Conservation (phyloP, 2,113 vertebrate species). For the Zootoca vivipara region DNA sequence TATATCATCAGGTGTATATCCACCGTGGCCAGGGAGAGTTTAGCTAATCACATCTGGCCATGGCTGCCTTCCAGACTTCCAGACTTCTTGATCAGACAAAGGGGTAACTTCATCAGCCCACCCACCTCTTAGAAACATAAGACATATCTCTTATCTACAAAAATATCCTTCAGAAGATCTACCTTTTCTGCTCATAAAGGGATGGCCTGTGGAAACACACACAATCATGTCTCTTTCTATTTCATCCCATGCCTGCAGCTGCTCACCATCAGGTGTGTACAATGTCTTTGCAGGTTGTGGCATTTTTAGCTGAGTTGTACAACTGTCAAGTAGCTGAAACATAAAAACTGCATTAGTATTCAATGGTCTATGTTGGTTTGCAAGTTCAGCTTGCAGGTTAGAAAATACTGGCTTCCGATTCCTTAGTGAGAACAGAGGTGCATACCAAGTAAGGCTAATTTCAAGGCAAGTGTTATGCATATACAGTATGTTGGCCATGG, state of each 20-base stretch:
- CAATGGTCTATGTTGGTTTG: accelerated
- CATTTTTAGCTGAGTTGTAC: slow-evolving; percentile 52
- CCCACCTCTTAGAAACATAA: not conserved
- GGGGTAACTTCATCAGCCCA: not conserved
- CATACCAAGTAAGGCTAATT: not conserved
- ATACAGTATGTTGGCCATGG: not conserved
- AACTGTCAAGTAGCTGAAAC: slow-evolving; percentile 56
- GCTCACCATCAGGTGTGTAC: slow-evolving; percentile 24
- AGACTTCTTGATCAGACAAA: not conserved
- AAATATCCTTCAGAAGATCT: not conserved
- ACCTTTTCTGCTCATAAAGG: slow-evolving; percentile 60
- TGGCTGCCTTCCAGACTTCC: not conserved
- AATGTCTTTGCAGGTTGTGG: slow-evolving; percentile 44
- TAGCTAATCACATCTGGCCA: not conserved
- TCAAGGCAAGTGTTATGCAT: not conserved
- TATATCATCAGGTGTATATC: no score
- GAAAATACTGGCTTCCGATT: not conserved
- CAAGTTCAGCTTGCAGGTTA: not conserved
- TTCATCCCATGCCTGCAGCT: slow-evolving; percentile 44
- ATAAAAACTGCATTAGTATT: not conserved
- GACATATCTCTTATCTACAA: not conserved
- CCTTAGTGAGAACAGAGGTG: not conserved
- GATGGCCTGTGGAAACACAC: slow-evolving; percentile 59
- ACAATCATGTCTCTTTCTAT: slow-evolving; percentile 49
- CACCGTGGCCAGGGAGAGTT: no score